Evolutionary conservation across 2,797 vertebrate genomes (phyloP).

Genomic region (Urocyon cinereoargenteus): DNA sequence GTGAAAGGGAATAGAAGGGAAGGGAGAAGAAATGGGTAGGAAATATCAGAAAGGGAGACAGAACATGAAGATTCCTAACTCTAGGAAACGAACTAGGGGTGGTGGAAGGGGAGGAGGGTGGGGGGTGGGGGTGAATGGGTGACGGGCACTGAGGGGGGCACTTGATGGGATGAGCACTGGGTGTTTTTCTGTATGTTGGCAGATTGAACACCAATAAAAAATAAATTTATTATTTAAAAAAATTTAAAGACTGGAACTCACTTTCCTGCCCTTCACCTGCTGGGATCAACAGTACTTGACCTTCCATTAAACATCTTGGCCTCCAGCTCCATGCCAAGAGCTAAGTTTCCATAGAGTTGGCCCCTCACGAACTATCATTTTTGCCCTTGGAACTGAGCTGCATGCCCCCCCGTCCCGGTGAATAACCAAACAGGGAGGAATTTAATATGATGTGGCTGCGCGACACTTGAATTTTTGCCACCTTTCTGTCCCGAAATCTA

Average conservation of each 20-base stretch:
- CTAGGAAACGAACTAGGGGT: no score
- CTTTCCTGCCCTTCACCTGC: neutral
- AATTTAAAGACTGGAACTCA: neutral
- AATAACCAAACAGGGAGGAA: neutral
- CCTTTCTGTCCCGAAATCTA: neutral
- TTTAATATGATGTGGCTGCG: neutral
- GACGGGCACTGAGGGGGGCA: no score
- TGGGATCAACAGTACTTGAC: neutral
- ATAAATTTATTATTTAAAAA: no score
- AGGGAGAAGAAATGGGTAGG: no score
- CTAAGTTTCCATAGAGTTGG: neutral
- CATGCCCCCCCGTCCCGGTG: accelerated
- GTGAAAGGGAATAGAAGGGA: no score
- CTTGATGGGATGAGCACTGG: no score
- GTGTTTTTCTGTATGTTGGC: no score
- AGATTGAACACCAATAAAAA: no score
- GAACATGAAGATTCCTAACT: no score
- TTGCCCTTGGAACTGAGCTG: neutral
- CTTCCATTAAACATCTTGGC: neutral
- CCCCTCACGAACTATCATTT: neutral
- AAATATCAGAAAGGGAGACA: no score
- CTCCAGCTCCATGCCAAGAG: neutral
- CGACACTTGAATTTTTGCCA: neutral
- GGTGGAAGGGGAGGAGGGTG: no score
- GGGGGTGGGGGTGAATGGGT: no score